These are phyloP conservation scores for Chionis minor DNA, from an alignment of 2,113 vertebrate genomes.

Conservation along the genomic window DNA sequence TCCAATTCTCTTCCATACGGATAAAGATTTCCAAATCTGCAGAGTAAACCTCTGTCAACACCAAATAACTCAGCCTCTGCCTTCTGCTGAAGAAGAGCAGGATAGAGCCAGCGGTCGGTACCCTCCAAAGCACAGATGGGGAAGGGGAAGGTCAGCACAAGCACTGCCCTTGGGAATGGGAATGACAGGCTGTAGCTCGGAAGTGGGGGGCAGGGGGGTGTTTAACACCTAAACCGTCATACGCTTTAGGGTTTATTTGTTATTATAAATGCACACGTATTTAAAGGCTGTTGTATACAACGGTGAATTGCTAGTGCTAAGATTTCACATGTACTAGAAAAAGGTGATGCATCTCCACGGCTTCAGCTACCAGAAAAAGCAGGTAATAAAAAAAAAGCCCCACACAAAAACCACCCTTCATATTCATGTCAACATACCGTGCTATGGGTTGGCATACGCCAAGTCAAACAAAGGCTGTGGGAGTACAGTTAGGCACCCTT, in stretches of 20 bases:
- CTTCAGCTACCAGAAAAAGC: background rate
- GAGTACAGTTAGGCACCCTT: background rate
- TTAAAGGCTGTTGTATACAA: background rate
- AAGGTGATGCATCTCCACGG: background rate
- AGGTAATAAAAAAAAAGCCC: background rate
- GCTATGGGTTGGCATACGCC: rapidly evolving
- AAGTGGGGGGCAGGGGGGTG: background rate
- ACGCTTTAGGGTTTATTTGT: background rate
- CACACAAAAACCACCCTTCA: too few relatives aligned
- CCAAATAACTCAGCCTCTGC: background rate
- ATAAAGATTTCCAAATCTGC: background rate
- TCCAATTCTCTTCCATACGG: background rate
- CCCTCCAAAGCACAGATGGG: background rate
- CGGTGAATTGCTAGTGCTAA: background rate
- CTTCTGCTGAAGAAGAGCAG: background rate
- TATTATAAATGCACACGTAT: background rate
- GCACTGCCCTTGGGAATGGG: background rate
- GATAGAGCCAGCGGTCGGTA: background rate
- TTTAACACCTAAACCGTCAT: background rate
- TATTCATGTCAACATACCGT: background rate
- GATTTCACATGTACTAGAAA: background rate
- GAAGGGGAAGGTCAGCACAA: background rate
- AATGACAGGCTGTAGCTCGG: background rate
- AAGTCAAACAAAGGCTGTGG: background rate
- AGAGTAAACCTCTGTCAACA: background rate